Percentiles rank a stretch among this genome's conserved stretches.
phyloP scores from a whole-genome alignment of 2,888 invertebrate species.

The Chironomus tentans region DNA sequence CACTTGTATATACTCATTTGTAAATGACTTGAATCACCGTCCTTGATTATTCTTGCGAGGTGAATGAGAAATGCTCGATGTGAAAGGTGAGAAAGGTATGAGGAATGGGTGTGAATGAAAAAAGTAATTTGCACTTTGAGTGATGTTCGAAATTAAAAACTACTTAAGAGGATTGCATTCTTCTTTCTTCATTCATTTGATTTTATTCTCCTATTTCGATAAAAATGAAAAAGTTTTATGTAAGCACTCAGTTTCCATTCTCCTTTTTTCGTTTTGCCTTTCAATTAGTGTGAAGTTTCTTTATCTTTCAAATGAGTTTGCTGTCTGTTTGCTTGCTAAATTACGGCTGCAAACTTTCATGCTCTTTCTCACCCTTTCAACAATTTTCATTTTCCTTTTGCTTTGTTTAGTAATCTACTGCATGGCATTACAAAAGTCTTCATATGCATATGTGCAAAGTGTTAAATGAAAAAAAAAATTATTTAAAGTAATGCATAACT shows the following conservation, averaged over 20 bases:
- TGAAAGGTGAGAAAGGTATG: neutral
- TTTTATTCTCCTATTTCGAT: neutral
- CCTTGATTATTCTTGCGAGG: too few relatives aligned
- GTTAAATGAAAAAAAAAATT: too few relatives aligned
- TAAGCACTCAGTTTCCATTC: neutral
- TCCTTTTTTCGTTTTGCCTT: neutral
- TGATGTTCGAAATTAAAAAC: slow-evolving; percentile 8
- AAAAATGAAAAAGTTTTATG: slow-evolving; percentile 6
- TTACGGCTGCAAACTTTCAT: slow-evolving; percentile 1
- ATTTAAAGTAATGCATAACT: too few relatives aligned
- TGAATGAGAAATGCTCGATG: neutral
- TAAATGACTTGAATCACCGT: neutral
- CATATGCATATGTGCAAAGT: too few relatives aligned
- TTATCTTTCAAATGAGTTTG: slow-evolving; percentile 10
- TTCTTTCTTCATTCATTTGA: neutral
- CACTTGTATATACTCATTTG: neutral
- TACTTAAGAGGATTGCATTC: slow-evolving; percentile 7
- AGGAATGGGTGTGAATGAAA: neutral
- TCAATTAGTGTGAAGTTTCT: slow-evolving; percentile 10
- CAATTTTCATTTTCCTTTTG: neutral
- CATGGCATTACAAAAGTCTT: too few relatives aligned
- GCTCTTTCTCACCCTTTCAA: neutral
- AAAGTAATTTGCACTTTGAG: slow-evolving; percentile 10
- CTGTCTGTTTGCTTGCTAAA: slow-evolving; percentile 10
- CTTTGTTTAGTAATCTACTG: neutral